Conservation (phyloP, 2,797 vertebrate species). For the Erithacus rubecula region DNA sequence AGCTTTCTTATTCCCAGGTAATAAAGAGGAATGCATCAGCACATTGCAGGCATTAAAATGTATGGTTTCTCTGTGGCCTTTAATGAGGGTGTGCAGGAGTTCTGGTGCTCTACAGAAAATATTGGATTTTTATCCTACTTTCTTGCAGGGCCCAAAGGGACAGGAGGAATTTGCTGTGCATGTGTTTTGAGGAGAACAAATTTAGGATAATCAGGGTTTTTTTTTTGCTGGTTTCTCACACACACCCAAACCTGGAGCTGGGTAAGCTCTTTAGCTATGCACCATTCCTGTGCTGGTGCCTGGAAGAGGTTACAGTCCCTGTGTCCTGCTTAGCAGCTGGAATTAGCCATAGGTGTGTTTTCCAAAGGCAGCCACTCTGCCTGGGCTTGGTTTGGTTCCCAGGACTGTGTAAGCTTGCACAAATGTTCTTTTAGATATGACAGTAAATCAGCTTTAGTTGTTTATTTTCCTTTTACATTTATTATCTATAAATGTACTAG, state of each 20-base stretch:
- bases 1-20: conserved; percentile 20
- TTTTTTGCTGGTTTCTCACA: not conserved
- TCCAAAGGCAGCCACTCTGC: not conserved
- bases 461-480: conserved; percentile 25
- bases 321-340: not conserved
- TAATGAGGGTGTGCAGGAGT: conserved; percentile 27
- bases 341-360: not conserved
- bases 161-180: not conserved
- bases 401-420: not conserved
- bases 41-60: conserved; percentile 40
- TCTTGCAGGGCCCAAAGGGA: not conserved
- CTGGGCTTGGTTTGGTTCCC: not conserved
- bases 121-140: not conserved
- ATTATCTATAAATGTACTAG: not conserved
- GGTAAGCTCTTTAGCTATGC: not conserved
- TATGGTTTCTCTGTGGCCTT: conserved; percentile 13
- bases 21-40: conserved; percentile 9
- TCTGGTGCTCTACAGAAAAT: not conserved
- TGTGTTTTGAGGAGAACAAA: not conserved
- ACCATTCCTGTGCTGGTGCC: not conserved
- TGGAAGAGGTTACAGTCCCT: not conserved
- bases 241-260: not conserved
- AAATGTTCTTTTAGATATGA: conserved; percentile 6
- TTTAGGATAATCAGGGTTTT: not conserved
- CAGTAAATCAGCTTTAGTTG: conserved; percentile 1